Evolutionary conservation across 2,113 vertebrate species (phyloP), one percentile per base, ranked within the genome.

Genomic region (Oryzias woworae): DNA sequence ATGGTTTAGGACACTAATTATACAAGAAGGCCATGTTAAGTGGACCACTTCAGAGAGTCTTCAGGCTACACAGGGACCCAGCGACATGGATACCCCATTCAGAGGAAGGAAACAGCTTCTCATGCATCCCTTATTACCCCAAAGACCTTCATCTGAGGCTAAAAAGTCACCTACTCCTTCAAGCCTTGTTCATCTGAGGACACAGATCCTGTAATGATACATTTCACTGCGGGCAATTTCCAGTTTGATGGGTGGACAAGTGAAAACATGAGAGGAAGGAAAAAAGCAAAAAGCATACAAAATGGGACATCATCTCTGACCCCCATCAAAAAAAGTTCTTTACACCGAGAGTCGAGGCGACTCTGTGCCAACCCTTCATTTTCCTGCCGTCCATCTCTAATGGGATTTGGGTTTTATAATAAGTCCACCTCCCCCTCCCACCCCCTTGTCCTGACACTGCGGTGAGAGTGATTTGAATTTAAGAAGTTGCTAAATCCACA

Each of bases 91-190:
- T 79, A 80, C 75, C 85, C 80, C 78, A 80, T 85, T 87, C 83
- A 85, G 77, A 86, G 82, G 76, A 77, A 77, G 81, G 88, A 79
- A 88, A 86, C 87, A 88, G 90, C 86, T 91, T 90, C 90, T 92
- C 90, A 93, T 92, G 92, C 92, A 91, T 93, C 88, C 73, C 76
- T 85, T 89, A 92, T 92, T 92, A 92, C 92, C 92, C 92, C 66
- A 73, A 78, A 92, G 92, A 88, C 85, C 75, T 28, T 53, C 58
- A 62, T 86, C 68, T 84, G 77, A 82, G 83, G 83, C 86, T 81
- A 89, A 90, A 90, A 90, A 90, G 89, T 91, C 89, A 90, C 88
- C 88, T 86, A 80, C 81, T 86, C 87, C 85, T 87, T 86, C 88
- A 75, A 76, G 83, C 85, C 79, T 59, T 62, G 62, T 82, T 83